Evolutionary conservation across 53 echinoderm and acorn worm species (phyloP), one percentile per base, ranked within the genome.

Genomic region (Echinometra lucunter): DNA sequence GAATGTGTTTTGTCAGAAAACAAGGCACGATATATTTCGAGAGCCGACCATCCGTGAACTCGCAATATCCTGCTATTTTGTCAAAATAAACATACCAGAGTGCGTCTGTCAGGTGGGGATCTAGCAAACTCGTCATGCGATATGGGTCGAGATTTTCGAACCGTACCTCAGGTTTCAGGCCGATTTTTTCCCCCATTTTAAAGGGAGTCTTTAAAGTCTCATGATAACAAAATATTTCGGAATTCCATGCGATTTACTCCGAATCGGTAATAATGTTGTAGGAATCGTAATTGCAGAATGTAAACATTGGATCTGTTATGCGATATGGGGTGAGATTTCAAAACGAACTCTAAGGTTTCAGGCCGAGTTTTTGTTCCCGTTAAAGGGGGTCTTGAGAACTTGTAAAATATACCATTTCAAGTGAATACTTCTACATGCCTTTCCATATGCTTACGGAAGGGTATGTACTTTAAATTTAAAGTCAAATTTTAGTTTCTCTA

Each of bases 1-100:
- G 69, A 67, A 69, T 91, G 66, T 91, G 91, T 91, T 91, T 45
- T 91, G 69, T 67, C 91, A 69, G 60, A 91, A 91, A 91, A 91
- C 91, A 91, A 67, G 69, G 42, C 37, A 34, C 66, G 91, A 91
- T 67, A 89, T 91, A 89, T 91, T 91, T 91, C 66, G 69, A 66
- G 70, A 70, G 40, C 91, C 91, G 28, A 42, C 67, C 67, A 45
- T 58, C 91, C 91, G 35, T 91, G 69, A 91, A 91, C 47, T 91
- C 45, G 4, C 45, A 69, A 69, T 69, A 91, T 91, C 66, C 66
- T 66, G 44, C 38, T 66, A 60, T 70, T 91, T 69, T 91, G 91
- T 91, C 91, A 66, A 91, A 91, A 91, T 91, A 91, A 91, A 91
- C 70, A 91, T 18, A 13, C 44, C 67, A 45, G 30, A 91, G 91